phyloP scores from a whole-genome alignment of 2,888 invertebrate genomes.

The Netelia melanura region DNA sequence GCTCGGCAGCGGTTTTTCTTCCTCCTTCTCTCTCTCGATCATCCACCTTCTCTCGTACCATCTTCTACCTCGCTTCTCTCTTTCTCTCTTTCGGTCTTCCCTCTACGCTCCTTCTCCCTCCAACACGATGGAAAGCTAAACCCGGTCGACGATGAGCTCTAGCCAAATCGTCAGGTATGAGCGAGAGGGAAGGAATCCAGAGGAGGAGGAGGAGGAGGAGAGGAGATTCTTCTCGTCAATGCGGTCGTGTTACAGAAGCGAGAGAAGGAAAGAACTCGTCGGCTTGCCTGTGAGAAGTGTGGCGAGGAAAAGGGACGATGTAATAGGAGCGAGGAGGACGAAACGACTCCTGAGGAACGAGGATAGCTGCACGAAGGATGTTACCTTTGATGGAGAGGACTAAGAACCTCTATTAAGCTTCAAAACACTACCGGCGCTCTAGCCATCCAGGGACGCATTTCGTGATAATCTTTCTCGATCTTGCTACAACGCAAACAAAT shows the following conservation, averaged over 20 bases:
- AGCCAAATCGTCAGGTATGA: background rate
- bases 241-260: slow-evolving; percentile 47
- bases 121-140: slow-evolving; percentile 21
- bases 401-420: slow-evolving; percentile 79
- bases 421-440: slow-evolving; percentile 77
- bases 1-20: slow-evolving; percentile 63
- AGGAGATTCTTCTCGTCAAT: slow-evolving; percentile 15
- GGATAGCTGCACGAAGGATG: slow-evolving; percentile 72
- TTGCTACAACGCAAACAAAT: slow-evolving; percentile 1
- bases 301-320: slow-evolving; percentile 8
- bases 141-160: slow-evolving; percentile 20
- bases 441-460: slow-evolving; percentile 75
- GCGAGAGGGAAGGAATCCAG: background rate
- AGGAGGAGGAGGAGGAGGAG: background rate
- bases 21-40: slow-evolving; percentile 62
- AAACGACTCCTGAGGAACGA: slow-evolving; percentile 47
- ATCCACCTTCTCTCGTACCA: slow-evolving; percentile 61
- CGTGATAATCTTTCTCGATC: slow-evolving; percentile 54
- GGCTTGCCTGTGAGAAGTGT: slow-evolving; percentile 23
- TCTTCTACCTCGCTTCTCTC: slow-evolving; percentile 25
- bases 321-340: slow-evolving; percentile 15
- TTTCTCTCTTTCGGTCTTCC: slow-evolving; percentile 26
- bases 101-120: slow-evolving; percentile 35
- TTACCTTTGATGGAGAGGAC: slow-evolving; percentile 80
- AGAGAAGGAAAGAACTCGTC: slow-evolving; percentile 32